Evolutionary conservation across 2,113 vertebrate species (phyloP), one percentile per base, ranked within the genome.

Genomic region (Seriola dumerili): DNA sequence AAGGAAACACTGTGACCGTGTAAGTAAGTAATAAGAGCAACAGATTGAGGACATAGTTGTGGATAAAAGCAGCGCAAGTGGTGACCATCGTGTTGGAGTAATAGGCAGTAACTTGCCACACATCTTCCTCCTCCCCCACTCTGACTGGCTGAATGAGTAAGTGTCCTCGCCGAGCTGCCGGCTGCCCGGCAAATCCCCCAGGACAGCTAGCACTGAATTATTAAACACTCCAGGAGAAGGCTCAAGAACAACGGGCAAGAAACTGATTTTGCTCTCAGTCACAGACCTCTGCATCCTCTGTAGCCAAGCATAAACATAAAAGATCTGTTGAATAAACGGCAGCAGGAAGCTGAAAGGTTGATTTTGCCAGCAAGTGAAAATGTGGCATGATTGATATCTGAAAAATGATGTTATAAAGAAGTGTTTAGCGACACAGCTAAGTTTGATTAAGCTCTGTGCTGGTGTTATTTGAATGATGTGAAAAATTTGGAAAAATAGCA

Each of bases 141-240:
- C 83, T 72, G 86, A 83, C 81, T 86, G 87, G 88, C 79, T 93
- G 88, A 93, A 87, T 85, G 88, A 92, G 80, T 83, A 83, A 92
- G 87, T 90, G 86, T 92, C 91, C 90, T 92, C 67, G 80, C 72
- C 68, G 92, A 83, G 87, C 91, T 88, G 79, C 84, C 83, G 90
- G 83, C 89, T 89, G 92, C 86, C 85, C 87, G 90, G 85, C 84
- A 84, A 86, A 72, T 91, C 94, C 93, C 94, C 36, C 1, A 90
- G 88, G 94, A 94, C 76, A 63, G 61, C 81, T 69, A 79, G 65
- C 85, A 57, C 92, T 96, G 95, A 96, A 96, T 96, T 95, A 96
- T 96, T 95, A 93, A 95, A 92, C 86, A 92, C 89, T 92, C 75
- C 81, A 71, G 68, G 73, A 92, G 92, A 93, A 89, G 85, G 85